These are phyloP conservation scores for Eciton burchellii DNA, from an alignment of 1,140 invertebrate genomes.

Conservation along the genomic window DNA sequence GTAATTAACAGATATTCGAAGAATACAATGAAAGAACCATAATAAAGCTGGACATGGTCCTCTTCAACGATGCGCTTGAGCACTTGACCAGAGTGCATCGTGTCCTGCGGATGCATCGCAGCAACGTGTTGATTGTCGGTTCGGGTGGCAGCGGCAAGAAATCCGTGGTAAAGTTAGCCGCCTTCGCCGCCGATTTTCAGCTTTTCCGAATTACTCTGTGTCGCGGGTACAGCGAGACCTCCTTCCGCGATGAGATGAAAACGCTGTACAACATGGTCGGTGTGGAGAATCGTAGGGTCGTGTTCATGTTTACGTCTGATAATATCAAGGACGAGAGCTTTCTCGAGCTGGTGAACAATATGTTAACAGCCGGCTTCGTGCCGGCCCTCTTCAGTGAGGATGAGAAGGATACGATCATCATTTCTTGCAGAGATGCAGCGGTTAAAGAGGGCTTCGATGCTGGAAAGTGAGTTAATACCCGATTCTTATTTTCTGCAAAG, in stretches of 20 bases:
- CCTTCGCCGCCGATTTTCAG: constrained; percentile 92
- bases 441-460: constrained; percentile 88
- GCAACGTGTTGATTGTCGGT: constrained; percentile 94
- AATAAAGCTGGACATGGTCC: constrained; percentile 91
- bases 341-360: constrained; percentile 95
- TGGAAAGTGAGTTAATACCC: neutral
- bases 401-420: constrained; percentile 93
- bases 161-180: constrained; percentile 89
- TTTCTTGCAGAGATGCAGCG: constrained; percentile 88
- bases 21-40: constrained; percentile 91
- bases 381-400: constrained; percentile 94
- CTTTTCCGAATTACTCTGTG: constrained; percentile 94
- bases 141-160: constrained; percentile 95
- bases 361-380: constrained; percentile 94
- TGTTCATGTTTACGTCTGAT: constrained; percentile 94
- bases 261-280: constrained; percentile 90
- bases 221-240: constrained; percentile 92
- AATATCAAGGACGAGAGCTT: constrained; percentile 93
- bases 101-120: constrained; percentile 92
- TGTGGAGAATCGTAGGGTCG: constrained; percentile 91
- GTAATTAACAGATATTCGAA: constrained; percentile 90
- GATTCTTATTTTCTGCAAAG: neutral
- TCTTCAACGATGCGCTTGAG: constrained; percentile 96
- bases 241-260: constrained; percentile 95
- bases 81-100: constrained; percentile 95